Evolutionary conservation across 2,113 vertebrate genomes (phyloP), one percentile per base, ranked within the genome.

Genomic region (Silurus meridionalis): DNA sequence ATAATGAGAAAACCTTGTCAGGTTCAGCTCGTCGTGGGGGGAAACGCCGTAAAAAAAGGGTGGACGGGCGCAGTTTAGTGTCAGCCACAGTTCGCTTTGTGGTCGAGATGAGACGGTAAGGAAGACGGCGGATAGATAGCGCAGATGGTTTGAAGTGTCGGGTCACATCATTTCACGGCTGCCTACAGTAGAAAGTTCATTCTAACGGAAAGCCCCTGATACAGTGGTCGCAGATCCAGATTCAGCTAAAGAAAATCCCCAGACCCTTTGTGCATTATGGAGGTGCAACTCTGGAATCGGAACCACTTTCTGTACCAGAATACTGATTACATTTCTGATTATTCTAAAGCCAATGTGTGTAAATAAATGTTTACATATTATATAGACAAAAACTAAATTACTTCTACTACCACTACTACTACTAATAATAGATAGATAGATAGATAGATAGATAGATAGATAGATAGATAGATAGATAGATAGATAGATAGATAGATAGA

Each of bases 61-160:
- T 85, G 83, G 71, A 69, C 89, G 90, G 91, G 86, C 90, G 92
- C 83, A 92, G 89, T 92, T 96, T 96, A 96, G 97, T 96, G 97
- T 98, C 97, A 98, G 93, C 94, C 93, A 97, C 98, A 97, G 93
- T 96, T 93, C 94, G 96, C 96, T 95, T 95, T 94, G 93, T 95
- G 94, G 95, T 93, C 94, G 92, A 94, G 94, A 96, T 94, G 95
- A 95, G 95, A 95, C 95, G 93, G 97, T 97, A 96, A 98, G 96
- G 97, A 97, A 99, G 97, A 98, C 96, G 97, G 96, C 95, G 95
- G 97, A 98, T 99, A 97, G 96, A 97, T 99, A 95, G 96, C 97
- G 96, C 97, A 97, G 97, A 98, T 98, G 97, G 96, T 97, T 97
- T 96, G 96, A 98, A 95, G 96, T 99, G 98, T 98, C 97, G 94